Evolutionary conservation across 2,888 invertebrate genomes (phyloP).

Genomic region (Drosophila neotestacea): DNA sequence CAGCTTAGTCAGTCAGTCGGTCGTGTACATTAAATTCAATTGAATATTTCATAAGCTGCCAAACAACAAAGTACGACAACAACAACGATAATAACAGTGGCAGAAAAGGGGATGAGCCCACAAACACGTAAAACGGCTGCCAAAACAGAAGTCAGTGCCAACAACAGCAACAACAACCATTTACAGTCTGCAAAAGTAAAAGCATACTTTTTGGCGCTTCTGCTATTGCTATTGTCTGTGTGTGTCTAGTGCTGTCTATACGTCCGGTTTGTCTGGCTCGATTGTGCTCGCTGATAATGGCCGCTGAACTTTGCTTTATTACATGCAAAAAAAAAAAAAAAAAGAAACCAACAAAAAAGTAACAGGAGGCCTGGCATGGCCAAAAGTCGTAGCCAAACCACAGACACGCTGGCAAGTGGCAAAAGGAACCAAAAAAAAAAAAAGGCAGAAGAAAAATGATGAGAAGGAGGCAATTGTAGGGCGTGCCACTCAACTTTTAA

Average conservation of each 20-base stretch:
- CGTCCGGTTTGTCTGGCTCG: conserved; percentile 56
- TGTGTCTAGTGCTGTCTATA: conserved; percentile 47
- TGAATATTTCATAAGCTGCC: conserved; percentile 76
- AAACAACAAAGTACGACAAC: conserved; percentile 57
- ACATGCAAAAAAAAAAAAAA: conserved; percentile 56
- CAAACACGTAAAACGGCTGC: conserved; percentile 59
- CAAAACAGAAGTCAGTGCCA: conserved; percentile 50
- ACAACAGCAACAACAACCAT: conserved; percentile 39
- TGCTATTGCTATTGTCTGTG: conserved; percentile 36
- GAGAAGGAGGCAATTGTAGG: conserved; percentile 46
- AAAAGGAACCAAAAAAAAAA: conserved; percentile 33
- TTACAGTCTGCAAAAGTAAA: conserved; percentile 57
- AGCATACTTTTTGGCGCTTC: conserved; percentile 64
- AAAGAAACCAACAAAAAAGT: conserved; percentile 2
- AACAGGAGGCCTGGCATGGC: conserved; percentile 28
- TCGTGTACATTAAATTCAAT: conserved; percentile 76
- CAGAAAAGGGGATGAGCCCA: conserved; percentile 15
- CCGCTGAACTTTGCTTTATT: conserved; percentile 70
- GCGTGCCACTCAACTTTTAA: conserved; percentile 64
- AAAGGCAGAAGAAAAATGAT: conserved; percentile 5
- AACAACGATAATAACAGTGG: conserved; percentile 18
- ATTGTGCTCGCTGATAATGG: conserved; percentile 72
- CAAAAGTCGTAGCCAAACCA: conserved; percentile 58
- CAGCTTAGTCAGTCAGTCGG: conserved; percentile 68
- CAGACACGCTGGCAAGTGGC: conserved; percentile 59